A percentile compares a stretch with the other conserved stretches of the same genome.
Evolutionary conservation across 2,888 invertebrate genomes (phyloP).

Genomic region (Pristionchus japonicus): DNA sequence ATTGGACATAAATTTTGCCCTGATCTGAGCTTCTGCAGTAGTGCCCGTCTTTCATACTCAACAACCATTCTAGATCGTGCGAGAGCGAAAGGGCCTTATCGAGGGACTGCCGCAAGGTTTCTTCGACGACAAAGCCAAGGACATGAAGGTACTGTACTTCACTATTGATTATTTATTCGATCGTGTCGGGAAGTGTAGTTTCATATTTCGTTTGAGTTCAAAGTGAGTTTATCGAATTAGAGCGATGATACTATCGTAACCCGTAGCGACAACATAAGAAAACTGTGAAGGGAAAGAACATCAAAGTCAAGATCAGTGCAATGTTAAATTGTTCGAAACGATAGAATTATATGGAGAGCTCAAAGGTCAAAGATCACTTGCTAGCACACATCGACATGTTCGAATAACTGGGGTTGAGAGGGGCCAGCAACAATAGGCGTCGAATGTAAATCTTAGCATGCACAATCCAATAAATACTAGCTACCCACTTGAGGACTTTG

Average conservation of each 20-base stretch:
- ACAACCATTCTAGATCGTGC: slow-evolving; percentile 31
- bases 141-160: slow-evolving; percentile 49
- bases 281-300: background rate
- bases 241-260: background rate
- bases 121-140: slow-evolving; percentile 64
- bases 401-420: background rate
- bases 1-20: too few species aligned
- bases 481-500: background rate
- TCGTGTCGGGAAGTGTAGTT: too few species aligned
- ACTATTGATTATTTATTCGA: background rate
- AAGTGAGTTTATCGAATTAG: slow-evolving; percentile 11
- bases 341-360: background rate
- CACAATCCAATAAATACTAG: slow-evolving; percentile 32
- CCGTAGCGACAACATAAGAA: slow-evolving; percentile 20
- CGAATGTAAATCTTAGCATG: background rate
- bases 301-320: background rate
- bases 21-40: too few species aligned
- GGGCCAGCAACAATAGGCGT: background rate
- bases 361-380: background rate
- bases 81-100: slow-evolving; percentile 51
- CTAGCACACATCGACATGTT: slow-evolving; percentile 12
- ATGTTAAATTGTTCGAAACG: background rate
- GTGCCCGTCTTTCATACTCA: too few species aligned
- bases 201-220: background rate
- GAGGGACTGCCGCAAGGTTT: slow-evolving; percentile 64